phyloP scores from a whole-genome alignment of 2,113 vertebrate genomes.

The Lichenostomus cassidix region DNA sequence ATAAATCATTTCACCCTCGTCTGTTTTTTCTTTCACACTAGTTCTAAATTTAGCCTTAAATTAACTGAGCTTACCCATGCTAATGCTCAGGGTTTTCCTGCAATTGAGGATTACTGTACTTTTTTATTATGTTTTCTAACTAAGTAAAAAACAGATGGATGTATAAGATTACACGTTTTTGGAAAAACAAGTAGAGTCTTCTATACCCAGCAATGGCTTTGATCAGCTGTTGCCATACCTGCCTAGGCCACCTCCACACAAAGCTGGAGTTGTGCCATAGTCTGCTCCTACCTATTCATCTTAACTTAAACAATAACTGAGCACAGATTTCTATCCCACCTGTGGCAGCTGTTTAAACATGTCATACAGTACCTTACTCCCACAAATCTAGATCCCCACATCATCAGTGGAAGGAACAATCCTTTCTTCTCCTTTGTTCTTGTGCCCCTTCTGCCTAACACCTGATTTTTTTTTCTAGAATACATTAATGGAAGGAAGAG shows the following conservation, averaged over 20 bases:
- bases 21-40: neutral
- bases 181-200: neutral
- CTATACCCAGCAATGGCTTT: neutral
- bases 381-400: neutral
- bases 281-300: neutral
- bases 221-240: neutral
- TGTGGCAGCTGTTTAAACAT: constrained; percentile 26
- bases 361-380: neutral
- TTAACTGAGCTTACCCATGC: neutral
- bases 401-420: neutral
- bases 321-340: neutral
- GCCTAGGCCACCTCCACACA: neutral
- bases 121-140: neutral
- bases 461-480: neutral
- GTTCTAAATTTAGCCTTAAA: neutral
- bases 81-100: neutral
- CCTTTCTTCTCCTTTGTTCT: neutral
- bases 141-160: neutral
- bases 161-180: neutral
- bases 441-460: neutral
- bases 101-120: neutral
- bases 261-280: neutral
- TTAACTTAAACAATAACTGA: neutral
- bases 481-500: neutral
- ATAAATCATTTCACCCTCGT: neutral